These are phyloP conservation scores for Galleria mellonella DNA, from an alignment of 1,140 invertebrate genomes.

Conservation along the genomic window DNA sequence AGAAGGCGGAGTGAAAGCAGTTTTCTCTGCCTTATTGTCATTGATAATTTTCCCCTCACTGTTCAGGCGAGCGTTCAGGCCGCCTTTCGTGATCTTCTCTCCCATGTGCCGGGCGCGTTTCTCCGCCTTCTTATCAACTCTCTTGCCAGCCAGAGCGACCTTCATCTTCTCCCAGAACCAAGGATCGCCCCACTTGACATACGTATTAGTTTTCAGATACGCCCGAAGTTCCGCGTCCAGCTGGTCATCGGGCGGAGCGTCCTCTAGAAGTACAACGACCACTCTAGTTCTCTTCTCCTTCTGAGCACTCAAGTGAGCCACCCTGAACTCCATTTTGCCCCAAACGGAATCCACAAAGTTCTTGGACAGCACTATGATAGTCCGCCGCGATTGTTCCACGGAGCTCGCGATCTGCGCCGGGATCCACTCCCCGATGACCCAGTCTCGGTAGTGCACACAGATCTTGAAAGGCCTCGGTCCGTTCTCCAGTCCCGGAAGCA, in stretches of 20 bases:
- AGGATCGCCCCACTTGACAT: slow-evolving; percentile 89
- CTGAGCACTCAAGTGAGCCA: slow-evolving; percentile 84
- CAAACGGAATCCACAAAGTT: slow-evolving; percentile 89
- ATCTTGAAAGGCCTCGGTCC: neutral
- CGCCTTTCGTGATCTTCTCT: neutral
- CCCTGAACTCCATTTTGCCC: slow-evolving; percentile 86
- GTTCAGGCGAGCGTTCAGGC: neutral
- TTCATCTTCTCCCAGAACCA: slow-evolving; percentile 91
- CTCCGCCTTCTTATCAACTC: neutral
- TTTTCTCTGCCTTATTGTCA: neutral
- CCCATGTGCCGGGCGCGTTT: too few species aligned
- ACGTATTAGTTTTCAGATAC: slow-evolving; percentile 90
- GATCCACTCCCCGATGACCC: slow-evolving; percentile 4
- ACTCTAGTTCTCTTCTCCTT: slow-evolving; percentile 82
- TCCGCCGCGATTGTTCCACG: slow-evolving; percentile 85
- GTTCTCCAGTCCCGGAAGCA: neutral
- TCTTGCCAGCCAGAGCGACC: slow-evolving; percentile 76
- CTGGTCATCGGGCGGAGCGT: slow-evolving; percentile 78
- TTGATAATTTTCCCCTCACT: neutral
- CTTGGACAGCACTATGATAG: slow-evolving; percentile 87
- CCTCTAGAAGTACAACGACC: slow-evolving; percentile 85
- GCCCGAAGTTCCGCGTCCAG: slow-evolving; percentile 84
- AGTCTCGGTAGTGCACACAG: slow-evolving; percentile 8
- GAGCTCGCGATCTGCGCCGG: slow-evolving; percentile 63
- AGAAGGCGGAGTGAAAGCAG: too few species aligned